Evolutionary conservation across 1,140 invertebrate species (phyloP), one percentile per base, ranked within the genome.

Genomic region (Drosophila sturtevanti): DNA sequence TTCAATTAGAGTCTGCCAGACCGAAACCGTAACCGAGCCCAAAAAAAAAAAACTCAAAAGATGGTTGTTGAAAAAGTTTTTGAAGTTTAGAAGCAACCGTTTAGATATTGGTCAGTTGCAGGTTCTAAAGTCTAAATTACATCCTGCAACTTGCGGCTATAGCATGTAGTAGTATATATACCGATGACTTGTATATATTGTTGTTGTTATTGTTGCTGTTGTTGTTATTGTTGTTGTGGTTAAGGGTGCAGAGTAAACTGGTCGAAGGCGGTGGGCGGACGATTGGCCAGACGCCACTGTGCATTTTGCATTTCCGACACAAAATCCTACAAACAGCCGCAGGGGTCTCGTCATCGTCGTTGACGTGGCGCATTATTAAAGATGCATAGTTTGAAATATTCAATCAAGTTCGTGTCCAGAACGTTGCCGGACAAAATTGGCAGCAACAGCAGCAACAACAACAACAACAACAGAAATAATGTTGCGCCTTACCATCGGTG

Each of bases 351-450:
- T 69, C 63, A 68, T 67, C 62, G 66, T 51, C 65, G 63, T 67
- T 76, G 68, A 27, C 68, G 81, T 78, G 79, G 84, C 66, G 76
- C 82, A 71, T 82, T 89, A 87, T 87, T 87, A 87, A 87, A 87
- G 82, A 89, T 87, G 82, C 84, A 87, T 82, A 73, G 82, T 68
- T 89, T 89, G 76, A 89, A 87, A 87, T 87, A 87, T 87, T 87
- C 82, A 87, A 87, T 87, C 82, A 87, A 82, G 68, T 77, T 62
- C 66, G 72, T 22, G 76, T 54, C 27, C 68, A 66, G 78, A 67
- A 75, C 77, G 58, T 81, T 60, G 63, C 77, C 66, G 73, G 62
- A 59, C 69, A 61, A 81, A 86, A 81, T 87, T 86, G 79, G 73
- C 75, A 85, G 69, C 62, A 37, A 14, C 12, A 34, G 14, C 22